Evolutionary conservation across 2,888 invertebrate species (phyloP), one percentile per base, ranked within the genome.

Genomic region (Rosalia funebris): DNA sequence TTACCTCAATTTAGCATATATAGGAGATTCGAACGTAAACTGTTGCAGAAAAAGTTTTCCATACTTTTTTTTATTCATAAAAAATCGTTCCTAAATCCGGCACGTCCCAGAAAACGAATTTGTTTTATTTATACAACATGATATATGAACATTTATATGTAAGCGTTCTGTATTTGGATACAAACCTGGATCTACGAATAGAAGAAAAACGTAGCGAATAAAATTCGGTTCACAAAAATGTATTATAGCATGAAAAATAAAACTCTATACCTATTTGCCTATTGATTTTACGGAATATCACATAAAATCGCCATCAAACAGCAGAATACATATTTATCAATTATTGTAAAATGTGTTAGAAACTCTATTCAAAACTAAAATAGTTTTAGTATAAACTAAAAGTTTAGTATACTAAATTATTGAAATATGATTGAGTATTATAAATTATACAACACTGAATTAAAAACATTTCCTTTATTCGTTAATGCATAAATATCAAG

Each of bases 1-100:
- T 50, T 20, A n/a, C 20, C 20, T 39, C 25, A 20, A 41, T 39
- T 39, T 50, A 36, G 19, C 34, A 47, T 17, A n/a, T n/a, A 34
- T 11, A 34, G 16, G 15, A 47, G 17, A 25, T 44, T 5, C 16
- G 34, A 2, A 47, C 17, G 16, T 11, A 34, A 44, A 44, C 20
- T 44, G 44, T 44, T 44, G 14, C 3, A 20, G 44, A 14, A 44
- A 44, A 44, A 11, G 7, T 34, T 34, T 34, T 7, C 11, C 11
- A 5, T 5, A 5, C 10, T n/a, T 10, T n/a, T 34, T 34, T 34
- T 34, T 34, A 3, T 7, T 3, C 25, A 25, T n/a, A 25, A 25
- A 25, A 25, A 25, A 19, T 44, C 25, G 20, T 25, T 20, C 44
- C 10, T 14, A 20, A 44, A 44, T 20, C 20, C 20, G 9, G 17